Evolutionary conservation across 2,113 vertebrate genomes (phyloP), one percentile per base, ranked within the genome.

Genomic region (Xyliphius kryptos): DNA sequence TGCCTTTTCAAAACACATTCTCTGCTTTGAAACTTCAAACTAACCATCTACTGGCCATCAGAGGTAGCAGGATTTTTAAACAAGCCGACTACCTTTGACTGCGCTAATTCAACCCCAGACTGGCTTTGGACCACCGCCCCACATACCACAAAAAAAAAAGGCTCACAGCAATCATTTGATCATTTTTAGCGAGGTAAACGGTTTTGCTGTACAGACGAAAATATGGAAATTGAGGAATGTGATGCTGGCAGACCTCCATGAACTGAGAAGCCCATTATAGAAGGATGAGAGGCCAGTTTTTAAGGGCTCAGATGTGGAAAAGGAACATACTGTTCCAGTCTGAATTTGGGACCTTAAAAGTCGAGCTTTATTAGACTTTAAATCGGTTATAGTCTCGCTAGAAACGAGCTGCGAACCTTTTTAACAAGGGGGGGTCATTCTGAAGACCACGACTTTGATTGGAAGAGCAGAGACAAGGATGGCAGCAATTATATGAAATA

Each of bases 1-100:
- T 82, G 79, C 63, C 77, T 69, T 68, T 76, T 76, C 70, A 72
- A 86, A 78, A 81, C 86, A 86, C 84, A 81, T 85, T 83, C 80
- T 75, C 40, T 77, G 79, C 83, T 79, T 79, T 80, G 62, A 66
- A 76, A 74, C 80, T 80, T 83, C 80, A 85, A 85, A 82, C 80
- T 76, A 56, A 76, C 79, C 80, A 69, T 76, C 79, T 63, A 72
- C 79, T 74, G 63, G 80, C 80, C 80, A 72, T 79, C 72, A 76
- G 71, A 61, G 70, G 68, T 73, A 54, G 71, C 67, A 36, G 66
- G 51, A 58, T 83, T 86, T 84, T 85, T 79, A 87, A 86, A 81
- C 76, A 22, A 19, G 47, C 56, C 66, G 58, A 54, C 71, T 69
- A 67, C 69, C 71, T 68, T 68, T 68, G 70, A 73, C 74, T 71